These are phyloP conservation scores for Xanthia togata DNA, from an alignment of 2,888 invertebrate species.

Conservation along the genomic window DNA sequence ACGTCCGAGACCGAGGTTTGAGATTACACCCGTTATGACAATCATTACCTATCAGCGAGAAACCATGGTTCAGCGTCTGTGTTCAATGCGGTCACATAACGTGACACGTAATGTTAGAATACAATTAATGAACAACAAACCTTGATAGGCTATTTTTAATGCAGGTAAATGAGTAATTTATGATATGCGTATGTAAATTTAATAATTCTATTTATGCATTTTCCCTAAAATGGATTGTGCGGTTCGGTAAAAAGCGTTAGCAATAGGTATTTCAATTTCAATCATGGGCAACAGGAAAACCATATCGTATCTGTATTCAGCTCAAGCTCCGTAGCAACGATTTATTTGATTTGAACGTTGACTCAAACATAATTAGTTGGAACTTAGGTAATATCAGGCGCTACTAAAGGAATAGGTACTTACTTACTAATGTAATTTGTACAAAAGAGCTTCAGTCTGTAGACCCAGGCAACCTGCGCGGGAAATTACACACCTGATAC, in stretches of 20 bases:
- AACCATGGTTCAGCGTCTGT: conserved; percentile 26
- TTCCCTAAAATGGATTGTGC: conserved; percentile 16
- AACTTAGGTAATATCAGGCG: neutral
- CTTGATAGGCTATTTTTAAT: conserved; percentile 4
- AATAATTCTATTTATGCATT: neutral
- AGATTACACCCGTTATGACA: conserved; percentile 53
- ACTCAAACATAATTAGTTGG: neutral
- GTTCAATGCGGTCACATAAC: conserved; percentile 25
- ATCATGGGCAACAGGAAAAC: conserved; percentile 29
- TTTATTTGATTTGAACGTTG: neutral
- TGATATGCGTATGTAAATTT: neutral
- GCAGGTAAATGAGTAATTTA: conserved; percentile 16
- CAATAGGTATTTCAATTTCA: conserved; percentile 1
- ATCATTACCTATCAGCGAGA: conserved; percentile 47
- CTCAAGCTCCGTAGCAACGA: neutral
- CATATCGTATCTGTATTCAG: conserved; percentile 8
- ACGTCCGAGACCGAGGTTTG: conserved; percentile 38
- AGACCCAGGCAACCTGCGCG: neutral
- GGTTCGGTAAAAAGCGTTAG: conserved; percentile 5
- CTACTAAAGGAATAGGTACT: neutral
- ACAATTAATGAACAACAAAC: conserved; percentile 20
- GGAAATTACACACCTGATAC: conserved; percentile 43
- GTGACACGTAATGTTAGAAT: conserved; percentile 25
- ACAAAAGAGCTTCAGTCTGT: neutral
- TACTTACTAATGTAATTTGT: conserved; percentile 4